Evolutionary conservation across 64 coral and sea anemone genomes (phyloP).

Genomic region (Porites australiensis): DNA sequence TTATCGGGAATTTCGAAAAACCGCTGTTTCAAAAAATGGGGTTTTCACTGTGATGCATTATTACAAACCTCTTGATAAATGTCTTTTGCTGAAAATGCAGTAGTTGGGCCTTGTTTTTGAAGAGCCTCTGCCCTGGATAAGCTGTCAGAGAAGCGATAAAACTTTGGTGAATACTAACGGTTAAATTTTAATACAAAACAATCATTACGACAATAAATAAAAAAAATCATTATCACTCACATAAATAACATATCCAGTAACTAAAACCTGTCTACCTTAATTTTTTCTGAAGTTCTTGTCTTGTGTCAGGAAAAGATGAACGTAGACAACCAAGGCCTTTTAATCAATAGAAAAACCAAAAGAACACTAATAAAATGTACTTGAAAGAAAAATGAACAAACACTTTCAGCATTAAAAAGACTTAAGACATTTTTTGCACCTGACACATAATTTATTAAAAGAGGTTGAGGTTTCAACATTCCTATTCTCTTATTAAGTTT

Average conservation of each 20-base stretch:
- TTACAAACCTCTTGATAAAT: conserved; percentile 44
- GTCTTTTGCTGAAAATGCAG: conserved; percentile 20
- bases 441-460: too few relatives aligned
- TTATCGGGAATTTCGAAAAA: too few relatives aligned
- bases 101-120: conserved; percentile 23
- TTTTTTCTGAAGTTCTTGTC: not conserved
- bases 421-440: not conserved
- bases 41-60: not conserved
- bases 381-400: too few relatives aligned
- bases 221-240: too few relatives aligned
- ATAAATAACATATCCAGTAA: too few relatives aligned
- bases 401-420: not conserved
- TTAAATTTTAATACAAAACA: too few relatives aligned
- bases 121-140: conserved; percentile 45
- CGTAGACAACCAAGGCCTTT: not conserved
- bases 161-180: not conserved
- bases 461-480: too few relatives aligned
- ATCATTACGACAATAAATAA: not conserved
- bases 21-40: too few relatives aligned
- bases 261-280: not conserved
- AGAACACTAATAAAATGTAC: too few relatives aligned
- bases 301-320: not conserved
- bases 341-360: too few relatives aligned
- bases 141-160: not conserved
- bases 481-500: too few relatives aligned